These are phyloP conservation scores for Linnaemya vulpina DNA, from an alignment of 2,888 invertebrate genomes.

Conservation along the genomic window DNA sequence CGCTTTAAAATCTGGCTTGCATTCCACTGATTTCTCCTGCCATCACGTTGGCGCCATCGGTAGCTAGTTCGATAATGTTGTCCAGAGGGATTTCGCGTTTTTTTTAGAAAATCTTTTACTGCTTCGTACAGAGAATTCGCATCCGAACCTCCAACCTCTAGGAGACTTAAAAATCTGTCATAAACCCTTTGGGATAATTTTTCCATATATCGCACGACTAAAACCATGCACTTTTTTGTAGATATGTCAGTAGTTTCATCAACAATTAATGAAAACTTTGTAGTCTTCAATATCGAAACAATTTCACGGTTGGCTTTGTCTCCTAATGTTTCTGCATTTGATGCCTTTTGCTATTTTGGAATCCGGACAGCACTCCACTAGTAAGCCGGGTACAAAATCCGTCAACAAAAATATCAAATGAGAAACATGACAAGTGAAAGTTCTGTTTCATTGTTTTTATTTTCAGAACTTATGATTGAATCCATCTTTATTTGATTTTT, in stretches of 20 bases:
- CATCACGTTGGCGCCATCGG: conserved; percentile 16
- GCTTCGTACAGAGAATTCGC: conserved; percentile 3
- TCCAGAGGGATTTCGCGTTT: background rate
- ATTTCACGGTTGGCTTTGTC: conserved; percentile 13
- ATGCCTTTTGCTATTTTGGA: conserved; percentile 19
- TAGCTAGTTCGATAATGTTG: conserved; percentile 1
- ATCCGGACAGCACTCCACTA: conserved; percentile 44
- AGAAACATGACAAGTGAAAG: conserved; percentile 31
- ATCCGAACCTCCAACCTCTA: background rate
- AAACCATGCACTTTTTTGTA: background rate
- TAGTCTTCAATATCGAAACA: background rate
- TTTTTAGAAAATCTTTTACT: conserved; percentile 7
- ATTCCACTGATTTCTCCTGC: background rate
- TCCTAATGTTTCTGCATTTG: conserved; percentile 21
- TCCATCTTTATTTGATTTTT: background rate
- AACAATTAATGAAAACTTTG: conserved; percentile 22
- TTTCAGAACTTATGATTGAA: background rate
- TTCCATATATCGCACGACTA: conserved; percentile 10
- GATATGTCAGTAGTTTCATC: conserved; percentile 20
- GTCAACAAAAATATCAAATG: conserved; percentile 33
- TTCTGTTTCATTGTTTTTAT: conserved; percentile 1
- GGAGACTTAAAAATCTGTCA: conserved; percentile 7
- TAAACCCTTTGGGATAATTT: conserved; percentile 2
- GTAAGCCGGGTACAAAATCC: conserved; percentile 30
- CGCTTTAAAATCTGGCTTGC: background rate